Base-by-base conservation (phyloP, 1,140 invertebrate species). In the Drosophila sp. region DNA sequence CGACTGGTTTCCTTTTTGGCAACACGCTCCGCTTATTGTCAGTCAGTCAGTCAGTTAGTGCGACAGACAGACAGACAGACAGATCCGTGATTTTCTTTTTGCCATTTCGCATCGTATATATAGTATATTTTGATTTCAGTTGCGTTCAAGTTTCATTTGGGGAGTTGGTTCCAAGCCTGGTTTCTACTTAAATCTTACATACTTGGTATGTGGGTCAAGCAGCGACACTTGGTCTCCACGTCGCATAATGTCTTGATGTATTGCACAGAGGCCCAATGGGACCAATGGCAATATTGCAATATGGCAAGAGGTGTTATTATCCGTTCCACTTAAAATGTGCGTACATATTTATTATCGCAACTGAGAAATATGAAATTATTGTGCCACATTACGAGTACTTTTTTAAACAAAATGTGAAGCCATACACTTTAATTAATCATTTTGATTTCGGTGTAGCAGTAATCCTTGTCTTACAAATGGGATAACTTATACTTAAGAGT, bases 1-100 rank as follows among this genome's bases (percentile, higher is more conserved):
- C 72, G 83, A 89, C 83, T 89, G 82, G 83, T 89, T 87, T 87
- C 82, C 82, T 89, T 87, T 83, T 87, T 87, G 83, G 79, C 83
- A 70, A 73, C 67, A 59, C 66, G 72, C 64, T 80, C 70, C 81
- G 82, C 70, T 82, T 79, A 71, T 79, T 21, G 72, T 25, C 36
- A 34, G 34, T 56, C 36, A 61, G 66, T 46, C 46, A 11, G 64
- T 14, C 32, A 4, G 51, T 41, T 14, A 51, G 21, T n/a, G 36
- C 18, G 59, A 61, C 21, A 5, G 74, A 50, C 57, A n/a, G n/a
- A 13, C 46, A 27, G 8, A 27, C 41, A 16, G 2, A 16, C 27
- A 9, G 46, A 41, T 51, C 46, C 45, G 78, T 41, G 72, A 79
- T 89, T 89, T 87, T 87, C 83, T 89, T 89, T 73, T 87, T 78